Percentiles rank a stretch among this genome's conserved stretches.
Evolutionary conservation across 30 jellyfish, hydroid and myxozoan genomes (phyloP).

Genomic region (Hydractinia symbiolongicarpus): DNA sequence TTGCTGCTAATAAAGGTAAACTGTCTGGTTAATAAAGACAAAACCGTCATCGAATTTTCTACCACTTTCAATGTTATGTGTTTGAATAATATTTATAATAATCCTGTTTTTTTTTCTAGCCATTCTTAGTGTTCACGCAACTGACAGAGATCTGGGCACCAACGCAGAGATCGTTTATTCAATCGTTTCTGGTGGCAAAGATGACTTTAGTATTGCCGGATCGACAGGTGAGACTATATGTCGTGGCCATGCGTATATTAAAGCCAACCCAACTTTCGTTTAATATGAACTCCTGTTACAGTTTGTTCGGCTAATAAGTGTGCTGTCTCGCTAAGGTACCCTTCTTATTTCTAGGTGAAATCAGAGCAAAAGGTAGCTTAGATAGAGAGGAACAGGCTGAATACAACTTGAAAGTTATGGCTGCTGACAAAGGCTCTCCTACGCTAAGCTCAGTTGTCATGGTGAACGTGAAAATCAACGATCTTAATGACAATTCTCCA

Average conservation of each 20-base stretch:
- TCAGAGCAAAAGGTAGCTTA: constrained; percentile 31
- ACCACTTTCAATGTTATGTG: background rate
- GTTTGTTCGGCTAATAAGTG: too few species aligned
- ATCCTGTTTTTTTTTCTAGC: constrained; percentile 7
- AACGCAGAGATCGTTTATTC: constrained; percentile 64
- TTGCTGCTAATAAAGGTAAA: constrained; percentile 2
- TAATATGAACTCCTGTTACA: too few species aligned
- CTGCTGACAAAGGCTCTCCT: constrained; percentile 83
- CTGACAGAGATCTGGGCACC: constrained; percentile 62
- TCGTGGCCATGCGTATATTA: too few species aligned
- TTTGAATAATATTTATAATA: background rate
- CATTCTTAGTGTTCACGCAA: constrained; percentile 52
- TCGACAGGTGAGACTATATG: constrained; percentile 1
- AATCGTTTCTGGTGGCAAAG: constrained; percentile 44
- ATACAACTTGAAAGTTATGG: constrained; percentile 54
- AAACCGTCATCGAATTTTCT: background rate
- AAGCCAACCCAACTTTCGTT: too few species aligned
- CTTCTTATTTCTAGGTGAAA: constrained; percentile 37
- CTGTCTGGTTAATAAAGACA: background rate
- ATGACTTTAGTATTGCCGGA: constrained; percentile 35
- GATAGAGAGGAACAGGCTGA: constrained; percentile 62
- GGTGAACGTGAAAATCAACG: constrained; percentile 49
- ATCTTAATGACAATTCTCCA: constrained; percentile 78
- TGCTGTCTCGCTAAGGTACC: too few species aligned
- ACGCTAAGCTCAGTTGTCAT: constrained; percentile 34